Conservation (phyloP, 2,113 vertebrate species). For the Elephantulus edwardii region DNA sequence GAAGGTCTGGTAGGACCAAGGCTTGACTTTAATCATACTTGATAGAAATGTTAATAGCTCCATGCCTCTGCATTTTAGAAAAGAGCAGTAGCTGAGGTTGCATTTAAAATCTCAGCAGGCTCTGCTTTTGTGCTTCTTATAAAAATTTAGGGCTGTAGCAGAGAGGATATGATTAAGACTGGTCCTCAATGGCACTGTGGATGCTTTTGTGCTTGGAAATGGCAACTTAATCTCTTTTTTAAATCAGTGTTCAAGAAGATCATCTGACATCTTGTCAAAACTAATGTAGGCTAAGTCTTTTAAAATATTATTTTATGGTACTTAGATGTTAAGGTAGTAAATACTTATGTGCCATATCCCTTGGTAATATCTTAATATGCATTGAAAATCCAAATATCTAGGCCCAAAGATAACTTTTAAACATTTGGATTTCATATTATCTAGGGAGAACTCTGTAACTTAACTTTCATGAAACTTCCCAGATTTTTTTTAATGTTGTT, state of each 20-base stretch:
- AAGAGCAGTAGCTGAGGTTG: slow-evolving; percentile 37
- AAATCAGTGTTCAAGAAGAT: slow-evolving; percentile 2
- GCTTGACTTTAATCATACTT: slow-evolving; percentile 64
- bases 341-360: background rate
- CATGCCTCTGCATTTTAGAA: slow-evolving; percentile 45
- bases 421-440: slow-evolving; percentile 22
- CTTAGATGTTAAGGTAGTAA: slow-evolving; percentile 40
- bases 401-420: background rate
- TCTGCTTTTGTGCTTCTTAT: background rate
- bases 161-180: slow-evolving; percentile 22
- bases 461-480: background rate
- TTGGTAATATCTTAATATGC: background rate
- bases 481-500: too few species aligned
- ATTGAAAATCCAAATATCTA: slow-evolving; percentile 32
- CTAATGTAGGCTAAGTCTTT: background rate
- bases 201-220: slow-evolving; percentile 34
- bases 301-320: background rate
- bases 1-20: slow-evolving; percentile 37
- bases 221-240: slow-evolving; percentile 46
- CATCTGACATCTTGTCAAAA: slow-evolving; percentile 31
- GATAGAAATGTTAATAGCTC: slow-evolving; percentile 65
- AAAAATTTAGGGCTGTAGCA: slow-evolving; percentile 4
- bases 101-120: slow-evolving; percentile 67
- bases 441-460: background rate
- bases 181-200: background rate